Evolutionary conservation across 2,113 vertebrate species (phyloP).

Genomic region (Uria lomvia): DNA sequence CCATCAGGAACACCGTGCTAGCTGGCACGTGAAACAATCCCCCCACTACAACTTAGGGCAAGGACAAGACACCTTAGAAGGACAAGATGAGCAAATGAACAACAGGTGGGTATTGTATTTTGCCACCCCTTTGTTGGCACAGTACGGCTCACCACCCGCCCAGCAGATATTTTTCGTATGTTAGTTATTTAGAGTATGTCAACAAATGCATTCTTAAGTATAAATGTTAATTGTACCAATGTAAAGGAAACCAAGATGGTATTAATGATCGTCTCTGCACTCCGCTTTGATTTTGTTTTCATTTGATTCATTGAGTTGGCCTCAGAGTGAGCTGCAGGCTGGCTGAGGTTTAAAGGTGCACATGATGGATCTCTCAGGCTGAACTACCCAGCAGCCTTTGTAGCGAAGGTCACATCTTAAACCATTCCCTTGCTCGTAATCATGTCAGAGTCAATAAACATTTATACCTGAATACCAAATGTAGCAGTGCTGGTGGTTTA

Average conservation of each 20-base stretch:
- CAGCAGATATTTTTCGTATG: neutral
- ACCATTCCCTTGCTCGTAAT: neutral
- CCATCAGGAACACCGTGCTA: neutral
- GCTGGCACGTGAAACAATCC: neutral
- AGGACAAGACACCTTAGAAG: neutral
- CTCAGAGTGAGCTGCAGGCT: neutral
- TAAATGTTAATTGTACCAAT: neutral
- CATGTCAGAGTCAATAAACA: constrained; percentile 53
- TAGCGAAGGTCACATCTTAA: constrained; percentile 7
- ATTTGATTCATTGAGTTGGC: constrained; percentile 1
- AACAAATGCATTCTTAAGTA: neutral
- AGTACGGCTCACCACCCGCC: neutral
- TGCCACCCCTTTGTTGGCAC: neutral
- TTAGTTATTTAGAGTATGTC: neutral
- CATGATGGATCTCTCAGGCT: constrained; percentile 19
- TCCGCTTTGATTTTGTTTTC: neutral
- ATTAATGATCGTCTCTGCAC: neutral
- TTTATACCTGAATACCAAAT: constrained; percentile 27
- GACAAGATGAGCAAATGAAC: neutral
- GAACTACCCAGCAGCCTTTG: constrained; percentile 19
- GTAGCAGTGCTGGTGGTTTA: constrained; percentile 20
- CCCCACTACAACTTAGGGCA: neutral
- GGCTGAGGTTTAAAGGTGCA: neutral
- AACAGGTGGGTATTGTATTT: neutral
- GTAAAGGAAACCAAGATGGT: neutral